Evolutionary conservation across 2,797 vertebrate species (phyloP).

Genomic region (Phoebastria nigripes): DNA sequence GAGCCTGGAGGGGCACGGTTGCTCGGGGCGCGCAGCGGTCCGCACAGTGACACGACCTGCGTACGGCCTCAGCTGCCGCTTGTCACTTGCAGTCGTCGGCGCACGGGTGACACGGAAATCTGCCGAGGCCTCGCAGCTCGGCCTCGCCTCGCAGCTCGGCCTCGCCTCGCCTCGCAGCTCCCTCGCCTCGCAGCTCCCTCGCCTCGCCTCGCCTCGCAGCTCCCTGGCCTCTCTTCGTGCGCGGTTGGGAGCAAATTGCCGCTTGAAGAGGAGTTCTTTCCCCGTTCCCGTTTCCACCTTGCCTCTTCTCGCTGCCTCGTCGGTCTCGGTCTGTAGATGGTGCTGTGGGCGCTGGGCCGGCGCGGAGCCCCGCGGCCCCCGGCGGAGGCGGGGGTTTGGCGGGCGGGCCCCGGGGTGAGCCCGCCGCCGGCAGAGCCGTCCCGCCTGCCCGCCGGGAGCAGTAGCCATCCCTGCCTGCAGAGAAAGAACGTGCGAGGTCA

Average conservation of each 20-base stretch:
- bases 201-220: no score
- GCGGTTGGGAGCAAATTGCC: background rate
- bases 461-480: background rate
- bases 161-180: no score
- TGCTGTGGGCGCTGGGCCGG: background rate
- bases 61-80: background rate
- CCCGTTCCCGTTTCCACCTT: no score
- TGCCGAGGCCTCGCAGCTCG: no score
- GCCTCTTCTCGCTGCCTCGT: background rate
- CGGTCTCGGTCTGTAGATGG: background rate
- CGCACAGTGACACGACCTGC: background rate
- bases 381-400: no score
- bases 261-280: fast-evolving
- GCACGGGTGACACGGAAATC: background rate
- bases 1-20: no score
- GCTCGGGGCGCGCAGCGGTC: background rate
- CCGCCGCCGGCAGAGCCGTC: no score
- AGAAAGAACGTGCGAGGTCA: fast-evolving
- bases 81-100: background rate
- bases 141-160: no score
- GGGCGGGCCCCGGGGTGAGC: no score
- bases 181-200: no score
- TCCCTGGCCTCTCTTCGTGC: background rate
- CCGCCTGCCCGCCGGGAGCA: no score
- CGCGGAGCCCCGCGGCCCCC: background rate